phyloP scores from a whole-genome alignment of 2,888 invertebrate genomes.

The Limenitis camilla region DNA sequence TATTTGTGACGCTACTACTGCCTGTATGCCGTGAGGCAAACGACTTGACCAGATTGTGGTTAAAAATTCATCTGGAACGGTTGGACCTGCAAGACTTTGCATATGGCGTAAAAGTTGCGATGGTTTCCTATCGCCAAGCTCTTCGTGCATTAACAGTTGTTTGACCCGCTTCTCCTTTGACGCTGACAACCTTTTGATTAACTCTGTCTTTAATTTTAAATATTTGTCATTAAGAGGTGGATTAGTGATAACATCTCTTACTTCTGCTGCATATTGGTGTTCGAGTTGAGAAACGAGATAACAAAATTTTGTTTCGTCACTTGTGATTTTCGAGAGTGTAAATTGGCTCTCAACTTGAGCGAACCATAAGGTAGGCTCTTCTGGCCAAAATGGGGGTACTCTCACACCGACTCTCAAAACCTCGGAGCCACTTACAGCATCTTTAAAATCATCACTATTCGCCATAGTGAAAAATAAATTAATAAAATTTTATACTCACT shows the following conservation, averaged over 20 bases:
- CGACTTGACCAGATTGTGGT: background rate
- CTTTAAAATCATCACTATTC: too few species aligned
- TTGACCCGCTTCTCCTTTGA: conserved; percentile 6
- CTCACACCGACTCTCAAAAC: too few species aligned
- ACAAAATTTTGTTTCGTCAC: background rate
- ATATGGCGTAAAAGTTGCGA: conserved; percentile 16
- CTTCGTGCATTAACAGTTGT: conserved; percentile 15
- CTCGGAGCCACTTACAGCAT: too few species aligned
- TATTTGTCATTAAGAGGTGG: background rate
- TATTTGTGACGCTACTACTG: background rate
- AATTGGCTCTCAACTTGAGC: background rate
- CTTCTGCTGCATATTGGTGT: background rate
- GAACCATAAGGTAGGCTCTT: too few species aligned
- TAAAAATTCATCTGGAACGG: background rate
- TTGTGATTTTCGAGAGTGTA: background rate
- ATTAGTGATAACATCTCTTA: background rate
- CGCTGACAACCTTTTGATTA: background rate
- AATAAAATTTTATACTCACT: too few species aligned
- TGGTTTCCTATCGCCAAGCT: conserved; percentile 16
- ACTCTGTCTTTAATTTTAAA: too few species aligned
- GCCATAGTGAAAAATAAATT: too few species aligned
- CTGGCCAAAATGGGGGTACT: too few species aligned
- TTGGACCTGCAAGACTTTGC: background rate
- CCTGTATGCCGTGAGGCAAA: background rate
- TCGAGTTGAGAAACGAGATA: background rate